Base-by-base conservation (phyloP, 2,888 invertebrate species). In the Eilema depressum region DNA sequence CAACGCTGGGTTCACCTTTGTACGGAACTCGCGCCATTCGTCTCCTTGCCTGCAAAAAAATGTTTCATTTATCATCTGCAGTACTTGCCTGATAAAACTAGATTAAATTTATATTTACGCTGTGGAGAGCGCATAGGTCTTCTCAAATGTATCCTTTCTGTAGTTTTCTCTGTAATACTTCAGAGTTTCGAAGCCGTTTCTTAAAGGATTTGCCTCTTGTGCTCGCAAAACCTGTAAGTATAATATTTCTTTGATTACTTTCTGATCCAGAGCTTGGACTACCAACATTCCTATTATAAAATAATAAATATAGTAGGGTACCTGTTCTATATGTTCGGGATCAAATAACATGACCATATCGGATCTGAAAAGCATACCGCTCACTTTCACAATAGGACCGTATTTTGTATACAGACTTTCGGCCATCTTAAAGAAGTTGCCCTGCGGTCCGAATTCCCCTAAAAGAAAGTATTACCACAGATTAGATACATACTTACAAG, bases 1-100 rank as follows among this genome's bases (percentile, higher is more conserved):
- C 88, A 97, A 91, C 47, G 96, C 95, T 66, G 96, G 96, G 87
- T 97, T 97, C 0, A 97, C 96, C 72, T 96, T 96, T 0, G 96
- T 96, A 26, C 97, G 94, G 76, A 97, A 95, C 65, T 96, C 93
- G 57, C 96, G 95, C 97, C 97, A 97, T 77, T 96, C 93, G 20
- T 96, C 93, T 0, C 97, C 97, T 88, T 97, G 96, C 3, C 96
- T 96, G 79, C 26, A 88, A 85, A 57, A 65, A 41, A 14, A n/a
- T 23, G 11, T 23, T 33, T 33, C 7, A 25, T 23, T 37, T 10
- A 23, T 3, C 3, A 41, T 41, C 2, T 17, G 2, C 8, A 62
- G 7, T 25, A 63, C n/a, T 63, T 25, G 37, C 33, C 37, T 23
- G 0, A 37, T 8, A 37, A 17, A 47, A 20, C 7, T 7, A n/a